These are phyloP conservation scores for Drosophila crucigera DNA, from an alignment of 2,888 invertebrate genomes.

Conservation along the genomic window DNA sequence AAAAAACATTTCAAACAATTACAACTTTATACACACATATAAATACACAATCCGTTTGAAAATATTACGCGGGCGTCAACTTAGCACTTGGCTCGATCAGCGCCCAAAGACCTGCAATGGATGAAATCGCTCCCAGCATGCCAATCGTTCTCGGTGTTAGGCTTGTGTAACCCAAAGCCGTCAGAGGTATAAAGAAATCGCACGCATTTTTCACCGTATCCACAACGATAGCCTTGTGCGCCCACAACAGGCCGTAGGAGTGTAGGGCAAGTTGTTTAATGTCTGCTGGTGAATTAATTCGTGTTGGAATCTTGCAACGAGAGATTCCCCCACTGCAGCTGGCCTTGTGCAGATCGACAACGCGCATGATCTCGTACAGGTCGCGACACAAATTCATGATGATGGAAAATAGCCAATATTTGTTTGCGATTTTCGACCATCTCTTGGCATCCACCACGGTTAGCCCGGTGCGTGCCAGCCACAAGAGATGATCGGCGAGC, in stretches of 20 bases:
- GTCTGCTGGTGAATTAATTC: constrained; percentile 72
- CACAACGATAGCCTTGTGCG: constrained; percentile 89
- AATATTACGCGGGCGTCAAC: constrained; percentile 87
- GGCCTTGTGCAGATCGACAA: constrained; percentile 87
- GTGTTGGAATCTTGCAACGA: constrained; percentile 66
- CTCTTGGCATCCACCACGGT: constrained; percentile 89
- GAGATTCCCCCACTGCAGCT: constrained; percentile 83
- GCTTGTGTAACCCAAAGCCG: constrained; percentile 91
- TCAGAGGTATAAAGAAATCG: constrained; percentile 94
- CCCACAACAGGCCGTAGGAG: constrained; percentile 75
- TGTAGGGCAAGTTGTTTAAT: constrained; percentile 69
- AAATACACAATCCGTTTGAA: constrained; percentile 24
- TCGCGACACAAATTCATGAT: constrained; percentile 93
- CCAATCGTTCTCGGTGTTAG: constrained; percentile 92
- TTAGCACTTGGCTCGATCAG: constrained; percentile 92
- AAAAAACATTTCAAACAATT: constrained; percentile 26
- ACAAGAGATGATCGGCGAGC: constrained; percentile 94
- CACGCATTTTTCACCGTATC: constrained; percentile 94
- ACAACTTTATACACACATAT: constrained; percentile 9
- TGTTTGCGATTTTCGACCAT: constrained; percentile 91
- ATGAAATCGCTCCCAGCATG: constrained; percentile 92
- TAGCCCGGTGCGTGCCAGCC: constrained; percentile 91
- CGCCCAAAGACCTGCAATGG: constrained; percentile 91
- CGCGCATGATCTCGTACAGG: constrained; percentile 91
- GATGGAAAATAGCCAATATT: constrained; percentile 94